Percentiles rank a stretch among this genome's conserved stretches.
Conservation (phyloP, 2,888 invertebrate species). For the Stictocephala bisonia region DNA sequence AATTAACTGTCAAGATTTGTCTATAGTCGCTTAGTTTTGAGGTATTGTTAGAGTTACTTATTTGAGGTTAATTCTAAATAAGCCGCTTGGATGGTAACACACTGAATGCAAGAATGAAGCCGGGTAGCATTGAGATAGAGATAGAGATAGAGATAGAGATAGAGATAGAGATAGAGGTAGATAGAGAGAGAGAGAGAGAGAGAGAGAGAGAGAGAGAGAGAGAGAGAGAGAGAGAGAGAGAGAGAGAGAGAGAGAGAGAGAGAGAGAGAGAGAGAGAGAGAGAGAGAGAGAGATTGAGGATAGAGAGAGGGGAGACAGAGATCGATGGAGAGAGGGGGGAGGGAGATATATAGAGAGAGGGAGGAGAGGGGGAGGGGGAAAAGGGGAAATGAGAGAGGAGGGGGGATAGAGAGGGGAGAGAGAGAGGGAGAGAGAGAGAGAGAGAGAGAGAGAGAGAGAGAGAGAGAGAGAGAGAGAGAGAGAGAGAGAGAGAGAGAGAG, state of each 20-base stretch:
- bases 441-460: background rate
- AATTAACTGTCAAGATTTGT: too few species aligned
- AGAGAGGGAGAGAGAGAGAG: background rate
- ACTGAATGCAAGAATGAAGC: too few species aligned
- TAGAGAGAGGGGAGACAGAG: background rate
- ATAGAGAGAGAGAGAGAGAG: background rate
- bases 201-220: background rate
- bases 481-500: background rate
- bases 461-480: background rate
- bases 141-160: background rate
- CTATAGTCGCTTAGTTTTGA: too few species aligned
- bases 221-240: slow-evolving; percentile 57
- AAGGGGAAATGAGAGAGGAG: background rate
- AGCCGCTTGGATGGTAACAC: too few species aligned
- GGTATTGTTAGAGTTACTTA: too few species aligned
- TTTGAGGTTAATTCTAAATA: too few species aligned
- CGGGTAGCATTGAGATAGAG: background rate
- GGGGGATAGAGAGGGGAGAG: background rate
- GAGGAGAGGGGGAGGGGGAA: background rate
- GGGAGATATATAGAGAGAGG: background rate
- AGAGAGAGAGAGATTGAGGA: background rate
- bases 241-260: slow-evolving; percentile 57
- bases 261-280: slow-evolving; percentile 11
- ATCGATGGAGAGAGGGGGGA: background rate
- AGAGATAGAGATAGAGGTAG: background rate